phyloP scores from a whole-genome alignment of 2,113 vertebrate genomes.

The Perca schrenkii region DNA sequence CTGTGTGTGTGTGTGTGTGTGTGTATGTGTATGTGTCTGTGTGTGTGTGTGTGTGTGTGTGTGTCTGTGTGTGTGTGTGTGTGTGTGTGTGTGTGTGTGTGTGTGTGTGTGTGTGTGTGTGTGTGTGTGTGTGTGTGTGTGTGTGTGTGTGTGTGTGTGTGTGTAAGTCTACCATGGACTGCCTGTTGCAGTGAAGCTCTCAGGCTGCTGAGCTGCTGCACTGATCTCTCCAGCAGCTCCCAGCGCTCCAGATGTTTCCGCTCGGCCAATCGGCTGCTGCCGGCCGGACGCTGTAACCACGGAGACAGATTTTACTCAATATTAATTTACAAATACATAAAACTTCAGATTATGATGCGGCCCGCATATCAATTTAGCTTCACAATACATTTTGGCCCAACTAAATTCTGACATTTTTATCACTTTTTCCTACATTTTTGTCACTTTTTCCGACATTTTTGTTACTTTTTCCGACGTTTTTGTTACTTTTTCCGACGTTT shows the following conservation, averaged over 20 bases:
- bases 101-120: neutral
- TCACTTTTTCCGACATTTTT: no score
- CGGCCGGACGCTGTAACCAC: constrained; percentile 39
- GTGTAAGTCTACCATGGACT: constrained; percentile 72
- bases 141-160: constrained; percentile 13
- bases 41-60: neutral
- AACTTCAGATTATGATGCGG: no score
- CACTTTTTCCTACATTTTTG: no score
- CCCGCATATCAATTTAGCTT: no score
- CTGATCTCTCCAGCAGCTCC: constrained; percentile 74
- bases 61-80: no score
- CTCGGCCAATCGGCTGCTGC: constrained; percentile 45
- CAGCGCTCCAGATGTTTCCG: constrained; percentile 75
- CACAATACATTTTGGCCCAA: no score
- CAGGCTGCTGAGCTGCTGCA: constrained; percentile 70
- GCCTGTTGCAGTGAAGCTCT: constrained; percentile 72
- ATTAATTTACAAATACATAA: no score
- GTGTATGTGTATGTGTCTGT: constrained; percentile 1
- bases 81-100: neutral
- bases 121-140: constrained; percentile 1
- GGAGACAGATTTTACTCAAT: neutral
- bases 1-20: constrained; percentile 11
- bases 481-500: no score
- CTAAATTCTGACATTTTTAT: no score
- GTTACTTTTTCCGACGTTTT: no score